Evolutionary conservation across 2,113 vertebrate species (phyloP).

Genomic region (Lepisosteus oculatus): DNA sequence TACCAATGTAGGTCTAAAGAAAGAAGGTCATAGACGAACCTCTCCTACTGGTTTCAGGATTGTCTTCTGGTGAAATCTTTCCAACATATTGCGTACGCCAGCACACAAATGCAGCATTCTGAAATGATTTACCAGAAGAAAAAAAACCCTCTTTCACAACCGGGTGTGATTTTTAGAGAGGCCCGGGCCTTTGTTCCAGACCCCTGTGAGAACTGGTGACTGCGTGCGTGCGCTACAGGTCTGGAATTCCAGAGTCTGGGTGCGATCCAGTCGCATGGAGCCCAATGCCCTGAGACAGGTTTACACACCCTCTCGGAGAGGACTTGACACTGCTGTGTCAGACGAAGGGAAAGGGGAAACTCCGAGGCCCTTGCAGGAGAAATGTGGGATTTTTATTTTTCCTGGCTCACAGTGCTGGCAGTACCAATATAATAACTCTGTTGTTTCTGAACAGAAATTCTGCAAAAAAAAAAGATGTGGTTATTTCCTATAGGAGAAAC

Average conservation of each 20-base stretch:
- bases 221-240: background rate
- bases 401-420: too few species aligned
- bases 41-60: too few species aligned
- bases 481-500: too few species aligned
- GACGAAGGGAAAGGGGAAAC: background rate
- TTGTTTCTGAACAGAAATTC: too few species aligned
- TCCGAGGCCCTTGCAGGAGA: background rate
- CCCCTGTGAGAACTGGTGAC: background rate
- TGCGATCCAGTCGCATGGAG: background rate
- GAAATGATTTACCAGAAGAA: too few species aligned
- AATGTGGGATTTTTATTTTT: background rate
- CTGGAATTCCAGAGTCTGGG: background rate
- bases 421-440: too few species aligned
- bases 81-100: too few species aligned
- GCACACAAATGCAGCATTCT: too few species aligned
- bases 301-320: background rate
- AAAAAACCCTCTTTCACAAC: background rate
- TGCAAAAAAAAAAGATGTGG: too few species aligned
- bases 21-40: too few species aligned
- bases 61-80: too few species aligned
- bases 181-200: background rate
- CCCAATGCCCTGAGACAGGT: background rate
- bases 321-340: background rate
- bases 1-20: too few species aligned
- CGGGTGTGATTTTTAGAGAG: background rate